These are phyloP conservation scores for Oncorhynchus keta DNA, from an alignment of 2,113 vertebrate species.

Conservation along the genomic window DNA sequence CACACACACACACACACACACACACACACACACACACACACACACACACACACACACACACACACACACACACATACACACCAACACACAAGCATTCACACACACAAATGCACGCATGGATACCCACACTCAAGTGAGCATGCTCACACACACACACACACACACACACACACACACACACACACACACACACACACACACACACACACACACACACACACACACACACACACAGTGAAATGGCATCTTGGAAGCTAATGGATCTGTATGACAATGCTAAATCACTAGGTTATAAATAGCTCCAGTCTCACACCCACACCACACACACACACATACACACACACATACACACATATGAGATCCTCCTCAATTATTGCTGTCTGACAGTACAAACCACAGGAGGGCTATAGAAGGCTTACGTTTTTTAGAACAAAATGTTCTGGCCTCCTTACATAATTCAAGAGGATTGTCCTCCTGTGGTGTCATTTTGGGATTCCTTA, in stretches of 20 bases:
- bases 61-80: neutral
- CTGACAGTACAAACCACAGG: neutral
- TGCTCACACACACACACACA: neutral
- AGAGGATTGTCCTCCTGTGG: neutral
- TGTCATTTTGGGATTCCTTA: too few species aligned
- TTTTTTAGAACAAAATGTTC: neutral
- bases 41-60: too few species aligned
- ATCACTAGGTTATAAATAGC: conserved; percentile 23
- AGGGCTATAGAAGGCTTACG: neutral
- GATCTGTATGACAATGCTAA: conserved; percentile 22
- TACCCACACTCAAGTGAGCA: too few species aligned
- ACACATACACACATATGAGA: too few species aligned
- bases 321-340: too few species aligned
- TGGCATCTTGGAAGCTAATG: conserved; percentile 1
- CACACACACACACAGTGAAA: conserved; percentile 18
- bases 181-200: neutral
- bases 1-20: neutral
- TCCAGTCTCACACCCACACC: neutral
- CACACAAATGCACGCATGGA: neutral
- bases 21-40: too few species aligned
- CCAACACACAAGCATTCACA: too few species aligned
- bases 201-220: neutral
- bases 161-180: neutral
- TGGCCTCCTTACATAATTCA: neutral
- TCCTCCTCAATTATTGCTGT: neutral